Conservation (phyloP, 2,797 vertebrate genomes). For the Sandelia bainsii region DNA sequence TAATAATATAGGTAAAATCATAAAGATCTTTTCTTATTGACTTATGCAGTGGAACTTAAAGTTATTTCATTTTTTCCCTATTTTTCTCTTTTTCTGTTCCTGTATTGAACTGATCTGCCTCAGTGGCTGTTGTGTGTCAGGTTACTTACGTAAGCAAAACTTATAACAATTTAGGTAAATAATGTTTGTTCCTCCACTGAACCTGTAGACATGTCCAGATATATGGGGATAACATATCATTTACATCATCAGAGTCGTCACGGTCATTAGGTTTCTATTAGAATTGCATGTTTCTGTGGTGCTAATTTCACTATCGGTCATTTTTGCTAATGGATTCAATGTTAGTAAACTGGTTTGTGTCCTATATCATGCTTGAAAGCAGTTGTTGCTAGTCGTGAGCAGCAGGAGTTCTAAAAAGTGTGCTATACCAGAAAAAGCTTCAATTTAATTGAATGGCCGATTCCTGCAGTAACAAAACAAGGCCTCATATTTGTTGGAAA, state of each 20-base stretch:
- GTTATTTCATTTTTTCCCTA: neutral
- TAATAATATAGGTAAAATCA: too few relatives aligned
- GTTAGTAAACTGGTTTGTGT: slow-evolving; percentile 17
- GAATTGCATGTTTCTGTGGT: neutral
- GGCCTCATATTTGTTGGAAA: neutral
- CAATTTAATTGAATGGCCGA: neutral
- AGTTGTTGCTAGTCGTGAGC: neutral
- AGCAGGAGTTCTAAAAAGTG: neutral
- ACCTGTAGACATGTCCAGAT: neutral
- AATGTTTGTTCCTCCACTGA: neutral
- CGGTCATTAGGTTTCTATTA: neutral
- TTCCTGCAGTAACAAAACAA: neutral
- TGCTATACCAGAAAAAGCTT: neutral
- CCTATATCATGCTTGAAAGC: neutral
- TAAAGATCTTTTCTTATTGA: slow-evolving; percentile 9
- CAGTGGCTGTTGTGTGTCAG: neutral
- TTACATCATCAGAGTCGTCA: neutral
- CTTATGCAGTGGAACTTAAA: slow-evolving; percentile 1
- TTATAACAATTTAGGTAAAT: slow-evolving; percentile 1
- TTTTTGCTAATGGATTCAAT: neutral
- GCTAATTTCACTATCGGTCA: neutral
- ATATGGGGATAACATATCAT: neutral
- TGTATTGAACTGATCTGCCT: neutral
- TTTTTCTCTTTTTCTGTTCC: neutral
- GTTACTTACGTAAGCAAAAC: neutral